Evolutionary conservation across 2,113 vertebrate genomes (phyloP), one percentile per base, ranked within the genome.

Genomic region (Ploceus nigricollis): DNA sequence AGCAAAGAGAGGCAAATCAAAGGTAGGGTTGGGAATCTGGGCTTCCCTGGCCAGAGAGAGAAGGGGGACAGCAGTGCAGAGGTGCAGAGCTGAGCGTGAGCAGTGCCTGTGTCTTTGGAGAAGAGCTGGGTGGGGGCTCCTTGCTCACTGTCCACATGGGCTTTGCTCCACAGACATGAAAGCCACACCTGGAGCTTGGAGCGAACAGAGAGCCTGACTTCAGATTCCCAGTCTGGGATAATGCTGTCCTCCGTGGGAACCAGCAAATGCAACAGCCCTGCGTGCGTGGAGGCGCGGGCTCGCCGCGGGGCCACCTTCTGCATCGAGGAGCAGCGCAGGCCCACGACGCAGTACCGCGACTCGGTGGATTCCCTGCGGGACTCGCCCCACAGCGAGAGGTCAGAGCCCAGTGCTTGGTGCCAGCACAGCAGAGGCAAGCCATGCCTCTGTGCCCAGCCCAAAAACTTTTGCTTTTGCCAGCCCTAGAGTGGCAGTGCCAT

Each of bases 261-360:
- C 98, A 99, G 99, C 97, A 99, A 99, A 97, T 99, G 99, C 98
- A 99, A 99, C 98, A 99, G 99, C 96, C 99, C 99, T 12, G 99
- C 98, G 0, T 99, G 99, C 20, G 98, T 99, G 97, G 99, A 99
- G 96, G 99, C 99, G 6, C 98, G 99, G 90, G 98, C 99, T 18
- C 98, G 99, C 76, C 98, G 98, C 3, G 99, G 98, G 45, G 98
- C 98, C 11, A 98, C 99, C 93, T 97, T 95, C 82, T 99, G 98
- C 96, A 98, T 98, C 35, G 98, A 99, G 92, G 99, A 99, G 64
- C 97, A 98, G 9, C 98, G 98, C 76, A 97, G 98, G 90, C 98
- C 98, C 24, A 97, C 97, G 28, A 87, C 97, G 14, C 99, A 98
- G 90, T 99, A 99, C 70, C 98, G 98, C 3, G 99, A 99, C 94